Evolutionary conservation across 2,888 invertebrate genomes (phyloP).

Genomic region (Ctenicera cuprea): DNA sequence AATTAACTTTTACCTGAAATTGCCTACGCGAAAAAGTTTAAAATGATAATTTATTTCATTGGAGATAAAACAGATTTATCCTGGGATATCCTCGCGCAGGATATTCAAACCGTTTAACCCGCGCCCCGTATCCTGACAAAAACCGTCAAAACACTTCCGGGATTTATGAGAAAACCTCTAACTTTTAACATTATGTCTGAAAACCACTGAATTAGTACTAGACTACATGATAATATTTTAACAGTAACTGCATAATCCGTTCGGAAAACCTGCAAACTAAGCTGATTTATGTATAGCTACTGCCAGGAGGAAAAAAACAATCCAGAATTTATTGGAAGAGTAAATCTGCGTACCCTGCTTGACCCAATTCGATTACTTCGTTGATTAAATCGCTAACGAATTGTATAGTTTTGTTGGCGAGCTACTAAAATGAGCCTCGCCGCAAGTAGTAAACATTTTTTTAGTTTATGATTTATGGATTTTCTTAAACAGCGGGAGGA

Average conservation of each 20-base stretch:
- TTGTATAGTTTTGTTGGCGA: slow-evolving; percentile 35
- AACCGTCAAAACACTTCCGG: slow-evolving; percentile 34
- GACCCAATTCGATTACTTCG: slow-evolving; percentile 48
- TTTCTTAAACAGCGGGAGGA: slow-evolving; percentile 11
- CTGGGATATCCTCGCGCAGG: slow-evolving; percentile 15
- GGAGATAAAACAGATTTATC: slow-evolving; percentile 34
- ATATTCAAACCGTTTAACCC: slow-evolving; percentile 34
- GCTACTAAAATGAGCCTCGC: slow-evolving; percentile 2
- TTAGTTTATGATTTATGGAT: slow-evolving; percentile 34
- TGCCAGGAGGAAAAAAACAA: slow-evolving; percentile 40
- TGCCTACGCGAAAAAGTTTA: background rate
- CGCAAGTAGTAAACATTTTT: slow-evolving; percentile 11
- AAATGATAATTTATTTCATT: slow-evolving; percentile 26
- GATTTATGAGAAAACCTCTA: slow-evolving; percentile 34
- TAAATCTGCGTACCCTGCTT: slow-evolving; percentile 46
- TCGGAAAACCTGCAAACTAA: slow-evolving; percentile 45
- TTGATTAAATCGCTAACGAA: slow-evolving; percentile 47
- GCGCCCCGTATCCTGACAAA: slow-evolving; percentile 8
- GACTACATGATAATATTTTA: slow-evolving; percentile 50
- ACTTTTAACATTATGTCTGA: slow-evolving; percentile 46
- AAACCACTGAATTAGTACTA: slow-evolving; percentile 45
- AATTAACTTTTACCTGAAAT: background rate
- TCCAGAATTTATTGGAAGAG: slow-evolving; percentile 42
- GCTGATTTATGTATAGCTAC: slow-evolving; percentile 44
- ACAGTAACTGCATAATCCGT: slow-evolving; percentile 50